These are phyloP conservation scores for Tenthredo amoena DNA, from an alignment of 2,888 invertebrate genomes.

Conservation along the genomic window DNA sequence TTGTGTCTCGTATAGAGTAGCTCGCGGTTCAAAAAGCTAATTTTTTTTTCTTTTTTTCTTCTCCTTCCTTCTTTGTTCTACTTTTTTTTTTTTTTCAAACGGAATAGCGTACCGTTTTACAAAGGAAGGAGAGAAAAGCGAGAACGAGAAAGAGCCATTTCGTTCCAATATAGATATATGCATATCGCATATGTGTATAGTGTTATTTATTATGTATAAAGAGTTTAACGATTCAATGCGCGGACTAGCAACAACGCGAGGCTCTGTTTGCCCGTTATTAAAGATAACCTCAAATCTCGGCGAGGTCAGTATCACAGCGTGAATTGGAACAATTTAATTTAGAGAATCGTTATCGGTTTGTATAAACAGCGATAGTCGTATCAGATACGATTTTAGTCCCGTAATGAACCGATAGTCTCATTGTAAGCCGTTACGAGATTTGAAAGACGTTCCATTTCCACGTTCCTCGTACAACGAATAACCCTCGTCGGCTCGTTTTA, in stretches of 20 bases:
- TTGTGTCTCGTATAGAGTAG: not conserved
- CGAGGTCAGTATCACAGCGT: not conserved
- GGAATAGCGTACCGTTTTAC: not conserved
- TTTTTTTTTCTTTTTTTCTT: not conserved
- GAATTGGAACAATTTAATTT: not conserved
- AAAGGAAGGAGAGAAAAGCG: not conserved
- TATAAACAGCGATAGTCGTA: not conserved
- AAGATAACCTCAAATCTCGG: not conserved
- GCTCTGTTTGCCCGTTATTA: not conserved
- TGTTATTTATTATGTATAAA: not conserved
- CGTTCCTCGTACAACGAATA: not conserved
- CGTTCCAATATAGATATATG: not conserved
- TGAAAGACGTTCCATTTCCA: slow-evolving; percentile 4
- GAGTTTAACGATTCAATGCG: slow-evolving; percentile 24
- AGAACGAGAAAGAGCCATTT: not conserved
- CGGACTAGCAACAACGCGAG: not conserved
- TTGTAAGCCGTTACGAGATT: not conserved
- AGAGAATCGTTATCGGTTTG: not conserved
- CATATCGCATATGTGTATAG: not conserved
- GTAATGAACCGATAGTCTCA: not conserved
- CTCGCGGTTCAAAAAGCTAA: slow-evolving; percentile 32
- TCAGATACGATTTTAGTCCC: not conserved
- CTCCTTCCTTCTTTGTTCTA: not conserved
- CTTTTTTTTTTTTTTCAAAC: not conserved
- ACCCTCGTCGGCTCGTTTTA: not conserved